Evolutionary conservation across 1,140 invertebrate genomes (phyloP).

Genomic region (Drosophila kanapiae): DNA sequence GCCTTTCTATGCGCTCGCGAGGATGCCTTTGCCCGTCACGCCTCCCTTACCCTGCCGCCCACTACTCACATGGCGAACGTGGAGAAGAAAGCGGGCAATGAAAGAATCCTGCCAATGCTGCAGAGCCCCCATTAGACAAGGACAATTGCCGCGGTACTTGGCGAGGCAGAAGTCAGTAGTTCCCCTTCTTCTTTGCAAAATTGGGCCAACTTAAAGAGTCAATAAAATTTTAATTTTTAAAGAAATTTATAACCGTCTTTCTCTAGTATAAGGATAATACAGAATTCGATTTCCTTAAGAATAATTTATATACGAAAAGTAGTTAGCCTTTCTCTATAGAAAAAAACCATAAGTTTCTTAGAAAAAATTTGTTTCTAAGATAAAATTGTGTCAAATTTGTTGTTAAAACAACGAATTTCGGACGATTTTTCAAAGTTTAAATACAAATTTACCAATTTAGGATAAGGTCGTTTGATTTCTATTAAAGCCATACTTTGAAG

Average conservation of each 20-base stretch:
- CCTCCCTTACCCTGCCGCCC: constrained; percentile 32
- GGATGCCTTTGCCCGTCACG: constrained; percentile 33
- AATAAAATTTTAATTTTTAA: constrained; percentile 14
- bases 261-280: too few relatives aligned
- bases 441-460: too few relatives aligned
- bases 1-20: constrained; percentile 64
- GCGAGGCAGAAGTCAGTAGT: constrained; percentile 36
- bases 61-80: constrained; percentile 45
- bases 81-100: constrained; percentile 38
- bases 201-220: constrained; percentile 54
- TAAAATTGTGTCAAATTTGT: too few relatives aligned
- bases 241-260: not conserved
- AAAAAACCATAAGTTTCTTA: too few relatives aligned
- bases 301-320: too few relatives aligned
- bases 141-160: constrained; percentile 60
- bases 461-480: too few relatives aligned
- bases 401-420: too few relatives aligned
- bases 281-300: too few relatives aligned
- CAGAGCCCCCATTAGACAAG: constrained; percentile 69
- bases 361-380: too few relatives aligned
- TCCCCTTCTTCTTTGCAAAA: constrained; percentile 27
- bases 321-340: too few relatives aligned
- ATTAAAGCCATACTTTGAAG: too few relatives aligned
- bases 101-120: constrained; percentile 46
- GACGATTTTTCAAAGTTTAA: too few relatives aligned